phyloP scores from a whole-genome alignment of 2,888 invertebrate genomes.

The Xanthostigma xanthostigma region DNA sequence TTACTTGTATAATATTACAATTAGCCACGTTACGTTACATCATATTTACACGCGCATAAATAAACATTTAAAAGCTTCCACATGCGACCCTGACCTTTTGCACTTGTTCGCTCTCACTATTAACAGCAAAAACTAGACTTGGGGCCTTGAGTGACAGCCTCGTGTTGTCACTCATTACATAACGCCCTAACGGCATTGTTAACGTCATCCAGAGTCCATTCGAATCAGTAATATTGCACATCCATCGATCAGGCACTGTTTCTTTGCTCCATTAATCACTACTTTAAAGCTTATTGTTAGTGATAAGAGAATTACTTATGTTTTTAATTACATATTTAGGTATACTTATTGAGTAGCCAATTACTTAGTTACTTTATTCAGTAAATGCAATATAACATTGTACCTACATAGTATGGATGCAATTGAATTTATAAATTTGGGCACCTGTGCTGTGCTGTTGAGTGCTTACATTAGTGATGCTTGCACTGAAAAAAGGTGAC shows the following conservation, averaged over 20 bases:
- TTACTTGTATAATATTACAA: not conserved
- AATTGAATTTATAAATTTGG: too few relatives aligned
- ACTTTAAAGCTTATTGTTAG: not conserved
- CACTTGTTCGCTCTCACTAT: not conserved
- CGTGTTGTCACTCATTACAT: too few relatives aligned
- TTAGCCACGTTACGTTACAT: not conserved
- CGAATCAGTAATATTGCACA: constrained; percentile 2
- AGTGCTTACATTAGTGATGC: not conserved
- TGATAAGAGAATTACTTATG: too few relatives aligned
- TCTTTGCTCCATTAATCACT: not conserved
- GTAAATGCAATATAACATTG: too few relatives aligned
- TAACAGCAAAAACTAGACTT: not conserved
- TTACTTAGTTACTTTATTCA: too few relatives aligned
- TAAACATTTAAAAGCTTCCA: not conserved
- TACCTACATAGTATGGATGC: too few relatives aligned
- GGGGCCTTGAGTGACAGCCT: too few relatives aligned
- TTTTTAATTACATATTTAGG: too few relatives aligned
- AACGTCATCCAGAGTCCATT: too few relatives aligned
- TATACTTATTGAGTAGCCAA: too few relatives aligned
- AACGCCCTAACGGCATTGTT: too few relatives aligned
- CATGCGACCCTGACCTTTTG: not conserved
- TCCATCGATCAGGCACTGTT: constrained; percentile 7
- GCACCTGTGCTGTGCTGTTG: not conserved
- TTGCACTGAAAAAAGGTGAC: not conserved
- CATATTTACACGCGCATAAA: not conserved